A percentile compares a stretch with the other conserved stretches of the same genome.
phyloP scores from a whole-genome alignment of 1,140 invertebrate genomes.

The Trinorchestia longiramus region DNA sequence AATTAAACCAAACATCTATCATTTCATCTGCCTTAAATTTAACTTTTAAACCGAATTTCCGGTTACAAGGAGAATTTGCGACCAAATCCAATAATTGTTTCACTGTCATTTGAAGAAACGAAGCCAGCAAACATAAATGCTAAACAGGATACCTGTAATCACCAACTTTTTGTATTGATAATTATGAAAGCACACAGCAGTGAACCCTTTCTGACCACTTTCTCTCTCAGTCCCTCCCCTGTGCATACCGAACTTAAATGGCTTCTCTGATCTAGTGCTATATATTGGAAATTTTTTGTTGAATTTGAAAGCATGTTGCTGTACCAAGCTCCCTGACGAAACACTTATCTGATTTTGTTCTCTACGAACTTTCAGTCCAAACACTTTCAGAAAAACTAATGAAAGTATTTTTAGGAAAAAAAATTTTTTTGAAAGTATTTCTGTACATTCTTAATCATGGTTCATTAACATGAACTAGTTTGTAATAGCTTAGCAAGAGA shows the following conservation, averaged over 20 bases:
- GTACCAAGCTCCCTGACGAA: not conserved
- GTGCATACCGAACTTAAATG: not conserved
- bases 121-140: not conserved
- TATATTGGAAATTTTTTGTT: too few relatives aligned
- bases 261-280: not conserved
- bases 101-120: not conserved
- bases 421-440: too few relatives aligned
- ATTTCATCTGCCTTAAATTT: not conserved
- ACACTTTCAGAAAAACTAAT: not conserved
- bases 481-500: too few relatives aligned
- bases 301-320: not conserved
- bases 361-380: not conserved
- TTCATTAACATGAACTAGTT: too few relatives aligned
- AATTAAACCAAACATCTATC: not conserved
- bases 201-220: not conserved
- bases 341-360: not conserved
- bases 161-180: too few relatives aligned
- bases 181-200: not conserved
- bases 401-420: too few relatives aligned
- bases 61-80: too few relatives aligned
- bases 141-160: not conserved
- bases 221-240: too few relatives aligned
- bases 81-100: not conserved
- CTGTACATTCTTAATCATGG: too few relatives aligned
- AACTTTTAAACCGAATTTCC: too few relatives aligned